Base-by-base conservation (phyloP, 2,797 vertebrate genomes). In the Epinephelus malabaricus region DNA sequence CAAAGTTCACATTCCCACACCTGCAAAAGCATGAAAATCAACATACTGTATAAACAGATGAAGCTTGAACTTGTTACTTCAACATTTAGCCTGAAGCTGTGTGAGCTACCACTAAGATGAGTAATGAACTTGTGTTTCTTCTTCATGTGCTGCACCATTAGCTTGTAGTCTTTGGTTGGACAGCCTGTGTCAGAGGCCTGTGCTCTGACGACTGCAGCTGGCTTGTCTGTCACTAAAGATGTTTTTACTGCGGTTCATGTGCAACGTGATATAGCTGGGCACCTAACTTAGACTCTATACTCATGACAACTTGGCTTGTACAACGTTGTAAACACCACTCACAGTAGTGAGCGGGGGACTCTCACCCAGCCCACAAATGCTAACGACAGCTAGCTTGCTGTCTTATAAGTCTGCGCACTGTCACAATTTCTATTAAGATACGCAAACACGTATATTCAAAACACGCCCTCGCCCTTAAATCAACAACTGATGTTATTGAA, bases 1-100 rank as follows among this genome's bases (percentile, higher is more conserved):
- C 98, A 84, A 99, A 99, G 87, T 99, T 99, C 25, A 99, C 98
- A 59, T 99, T 99, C 73, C 97, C 98, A 87, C 98, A 99, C 88
- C 98, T 99, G 91, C 76, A 12, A 78, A 25, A 64, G 7, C 4
- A 79, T 7, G 64, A 5, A n/a, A 9, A 62, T 2, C 4, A 15
- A 38, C 2, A 15, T 0, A 67, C 6, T 23, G 10, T 0, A 40
- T 0, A 58, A 3, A 40, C 15, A 58, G 1, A 4, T 9, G 19
- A 8, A 3, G 1, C 25, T 47, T 51, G 23, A 54, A 4, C 7
- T 12, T 15, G 10, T 6, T 14, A 18, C 17, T 13, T 30, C 13
- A 6, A 25, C 34, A 30, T 25, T 65, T n/a, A 49, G 0, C 6
- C 4, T 2, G 5, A 3, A 11, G 1, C 1, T 21, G 12, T 47